A percentile compares a stretch with the other conserved stretches of the same genome.
Conservation (phyloP, 2,113 vertebrate species). For the Oreocharis arfaki region DNA sequence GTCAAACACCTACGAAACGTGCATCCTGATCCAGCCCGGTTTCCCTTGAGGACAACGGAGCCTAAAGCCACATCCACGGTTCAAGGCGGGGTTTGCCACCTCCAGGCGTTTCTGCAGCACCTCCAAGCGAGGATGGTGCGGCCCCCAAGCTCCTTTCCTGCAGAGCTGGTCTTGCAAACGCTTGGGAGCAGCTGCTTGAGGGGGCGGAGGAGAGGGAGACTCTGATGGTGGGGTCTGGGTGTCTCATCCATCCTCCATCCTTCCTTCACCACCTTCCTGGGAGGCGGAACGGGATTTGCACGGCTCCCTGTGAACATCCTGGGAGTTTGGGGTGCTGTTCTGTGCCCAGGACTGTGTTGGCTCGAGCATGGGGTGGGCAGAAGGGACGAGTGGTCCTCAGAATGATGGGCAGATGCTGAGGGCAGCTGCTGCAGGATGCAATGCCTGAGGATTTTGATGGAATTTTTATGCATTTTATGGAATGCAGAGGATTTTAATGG, state of each 20-base stretch:
- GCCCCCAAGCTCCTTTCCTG: neutral
- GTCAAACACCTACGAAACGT: neutral
- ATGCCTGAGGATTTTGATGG: neutral
- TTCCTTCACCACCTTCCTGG: neutral
- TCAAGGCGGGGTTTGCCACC: neutral
- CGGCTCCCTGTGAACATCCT: neutral
- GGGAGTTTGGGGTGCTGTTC: fast-evolving
- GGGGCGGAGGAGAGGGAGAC: neutral
- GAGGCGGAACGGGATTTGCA: fast-evolving
- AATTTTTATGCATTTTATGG: neutral
- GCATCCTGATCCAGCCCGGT: neutral
- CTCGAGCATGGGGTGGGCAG: fast-evolving
- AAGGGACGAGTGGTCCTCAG: neutral
- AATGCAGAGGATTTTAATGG: neutral
- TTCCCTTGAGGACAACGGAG: neutral
- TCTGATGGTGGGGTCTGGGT: neutral
- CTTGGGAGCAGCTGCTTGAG: neutral
- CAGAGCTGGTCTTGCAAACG: neutral
- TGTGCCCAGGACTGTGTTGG: neutral
- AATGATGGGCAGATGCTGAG: neutral
- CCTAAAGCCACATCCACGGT: fast-evolving
- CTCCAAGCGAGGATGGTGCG: neutral
- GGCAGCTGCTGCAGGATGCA: neutral
- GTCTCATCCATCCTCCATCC: neutral
- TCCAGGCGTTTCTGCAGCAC: neutral